Evolutionary conservation across 2,797 vertebrate genomes (phyloP).

Genomic region (Acanthurus leucopareius): DNA sequence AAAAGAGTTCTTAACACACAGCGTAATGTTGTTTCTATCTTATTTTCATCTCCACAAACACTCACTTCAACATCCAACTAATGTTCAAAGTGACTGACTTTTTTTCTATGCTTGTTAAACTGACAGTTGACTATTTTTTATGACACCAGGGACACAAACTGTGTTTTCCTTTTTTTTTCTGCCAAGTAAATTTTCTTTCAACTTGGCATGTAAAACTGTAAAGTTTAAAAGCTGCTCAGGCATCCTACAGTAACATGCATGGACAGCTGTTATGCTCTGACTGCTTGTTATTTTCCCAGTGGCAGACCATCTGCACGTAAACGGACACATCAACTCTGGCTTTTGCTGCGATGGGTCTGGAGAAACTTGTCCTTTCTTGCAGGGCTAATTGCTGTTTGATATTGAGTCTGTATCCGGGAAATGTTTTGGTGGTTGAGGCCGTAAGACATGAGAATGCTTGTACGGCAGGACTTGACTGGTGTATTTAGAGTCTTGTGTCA

Average conservation of each 20-base stretch:
- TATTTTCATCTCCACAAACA: conserved; percentile 1
- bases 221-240: conserved; percentile 46
- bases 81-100: conserved; percentile 8
- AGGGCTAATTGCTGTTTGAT: conserved; percentile 83
- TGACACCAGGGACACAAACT: neutral
- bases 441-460: conserved; percentile 80
- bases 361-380: conserved; percentile 81
- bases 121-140: conserved; percentile 9
- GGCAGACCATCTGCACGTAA: conserved; percentile 66
- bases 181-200: conserved; percentile 14
- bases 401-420: conserved; percentile 73
- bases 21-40: conserved; percentile 1
- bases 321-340: conserved; percentile 46
- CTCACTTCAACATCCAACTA: neutral
- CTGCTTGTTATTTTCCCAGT: conserved; percentile 62
- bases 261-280: conserved; percentile 55
- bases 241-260: conserved; percentile 27
- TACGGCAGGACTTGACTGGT: conserved; percentile 69
- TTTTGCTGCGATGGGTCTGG: conserved; percentile 42
- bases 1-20: conserved; percentile 1
- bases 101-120: neutral
- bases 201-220: conserved; percentile 22
- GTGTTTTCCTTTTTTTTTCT: neutral
- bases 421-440: conserved; percentile 58
- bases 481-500: conserved; percentile 71